A percentile compares a stretch with the other conserved stretches of the same genome.
Evolutionary conservation across 1,140 invertebrate species (phyloP).

Genomic region (Drosophila malerkotliana): DNA sequence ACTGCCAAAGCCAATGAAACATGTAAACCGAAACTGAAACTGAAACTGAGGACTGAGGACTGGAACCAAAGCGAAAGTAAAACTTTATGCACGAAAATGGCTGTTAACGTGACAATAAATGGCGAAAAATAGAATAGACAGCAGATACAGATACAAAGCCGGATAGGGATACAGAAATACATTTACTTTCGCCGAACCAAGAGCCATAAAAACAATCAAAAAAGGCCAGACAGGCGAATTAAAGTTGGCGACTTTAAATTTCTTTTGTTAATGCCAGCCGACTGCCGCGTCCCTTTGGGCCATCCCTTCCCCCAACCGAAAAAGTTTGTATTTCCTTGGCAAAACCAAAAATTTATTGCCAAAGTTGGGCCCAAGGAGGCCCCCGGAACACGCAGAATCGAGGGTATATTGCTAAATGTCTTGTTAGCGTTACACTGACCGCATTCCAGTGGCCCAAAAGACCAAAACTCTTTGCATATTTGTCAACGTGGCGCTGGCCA

Average conservation of each 20-base stretch:
- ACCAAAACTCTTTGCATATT: conserved; percentile 65
- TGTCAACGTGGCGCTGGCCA: conserved; percentile 54
- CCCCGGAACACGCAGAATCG: conserved; percentile 38
- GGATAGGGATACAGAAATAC: neutral
- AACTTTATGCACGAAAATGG: conserved; percentile 77
- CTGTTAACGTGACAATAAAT: conserved; percentile 79
- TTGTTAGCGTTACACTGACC: conserved; percentile 74
- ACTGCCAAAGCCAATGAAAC: conserved; percentile 66
- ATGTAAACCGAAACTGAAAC: conserved; percentile 32
- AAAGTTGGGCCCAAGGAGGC: conserved; percentile 55
- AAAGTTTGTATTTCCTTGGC: conserved; percentile 51
- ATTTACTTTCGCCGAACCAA: neutral
- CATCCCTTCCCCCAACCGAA: conserved; percentile 14
- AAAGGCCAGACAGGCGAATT: conserved; percentile 58
- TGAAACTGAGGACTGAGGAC: neutral
- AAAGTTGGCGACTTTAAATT: conserved; percentile 74
- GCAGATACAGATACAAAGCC: conserved; percentile 9
- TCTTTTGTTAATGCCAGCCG: conserved; percentile 65
- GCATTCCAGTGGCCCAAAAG: conserved; percentile 66
- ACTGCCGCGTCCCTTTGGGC: conserved; percentile 2
- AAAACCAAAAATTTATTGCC: conserved; percentile 76
- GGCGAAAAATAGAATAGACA: conserved; percentile 49
- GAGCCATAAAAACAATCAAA: conserved; percentile 60
- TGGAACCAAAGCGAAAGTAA: conserved; percentile 40
- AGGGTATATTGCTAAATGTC: conserved; percentile 63